phyloP scores from a whole-genome alignment of 1,140 invertebrate species.

The Neotoxoptera formosana region DNA sequence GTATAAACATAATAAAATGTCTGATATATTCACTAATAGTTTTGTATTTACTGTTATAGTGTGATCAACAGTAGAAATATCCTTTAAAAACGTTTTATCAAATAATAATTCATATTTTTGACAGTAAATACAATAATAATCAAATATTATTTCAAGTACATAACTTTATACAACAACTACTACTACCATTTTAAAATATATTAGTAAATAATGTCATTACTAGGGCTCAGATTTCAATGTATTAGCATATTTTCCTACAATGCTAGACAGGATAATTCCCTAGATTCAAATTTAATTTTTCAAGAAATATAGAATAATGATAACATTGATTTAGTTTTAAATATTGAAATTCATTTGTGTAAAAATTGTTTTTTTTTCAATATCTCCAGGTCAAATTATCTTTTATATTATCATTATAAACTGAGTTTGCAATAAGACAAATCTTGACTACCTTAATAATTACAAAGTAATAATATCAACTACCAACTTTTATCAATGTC shows the following conservation, averaged over 20 bases:
- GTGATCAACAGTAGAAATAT: not conserved
- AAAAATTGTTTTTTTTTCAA: not conserved
- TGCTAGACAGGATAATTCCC: not conserved
- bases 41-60: no score
- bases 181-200: not conserved
- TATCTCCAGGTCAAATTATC: not conserved
- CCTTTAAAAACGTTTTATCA: not conserved
- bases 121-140: not conserved
- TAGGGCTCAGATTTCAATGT: not conserved
- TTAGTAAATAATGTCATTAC: not conserved
- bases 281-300: not conserved
- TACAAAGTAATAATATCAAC: not conserved
- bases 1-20: not conserved
- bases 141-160: not conserved
- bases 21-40: no score
- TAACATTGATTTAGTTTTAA: not conserved
- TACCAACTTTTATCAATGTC: not conserved
- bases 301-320: not conserved
- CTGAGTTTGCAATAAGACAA: not conserved
- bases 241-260: not conserved
- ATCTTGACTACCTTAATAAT: not conserved
- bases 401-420: not conserved
- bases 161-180: not conserved
- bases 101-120: not conserved
- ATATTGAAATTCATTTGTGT: not conserved